Percentiles rank a stretch among this genome's conserved stretches.
These are phyloP conservation scores for Conchocele bisecta DNA, from an alignment of 2,888 invertebrate genomes.

Conservation along the genomic window DNA sequence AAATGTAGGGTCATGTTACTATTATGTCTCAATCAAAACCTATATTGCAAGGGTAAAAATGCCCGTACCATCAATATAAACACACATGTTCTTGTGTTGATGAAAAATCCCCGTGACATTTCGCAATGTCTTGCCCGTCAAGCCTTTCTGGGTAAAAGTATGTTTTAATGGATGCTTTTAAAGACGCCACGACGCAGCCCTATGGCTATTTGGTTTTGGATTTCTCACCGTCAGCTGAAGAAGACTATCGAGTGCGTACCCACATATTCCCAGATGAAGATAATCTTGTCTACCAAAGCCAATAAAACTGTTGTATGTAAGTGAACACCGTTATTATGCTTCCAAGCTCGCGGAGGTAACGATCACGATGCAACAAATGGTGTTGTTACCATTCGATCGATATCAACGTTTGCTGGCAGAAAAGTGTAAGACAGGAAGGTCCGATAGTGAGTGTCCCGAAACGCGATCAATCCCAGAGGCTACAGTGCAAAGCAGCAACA, in stretches of 20 bases:
- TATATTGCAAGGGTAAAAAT: constrained; percentile 16
- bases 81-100: constrained; percentile 18
- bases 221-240: constrained; percentile 14
- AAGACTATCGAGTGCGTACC: constrained; percentile 31
- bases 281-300: background rate
- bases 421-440: no score
- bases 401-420: no score
- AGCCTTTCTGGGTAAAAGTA: constrained; percentile 37
- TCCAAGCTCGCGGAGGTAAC: background rate
- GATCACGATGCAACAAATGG: constrained; percentile 29
- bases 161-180: constrained; percentile 38
- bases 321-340: background rate
- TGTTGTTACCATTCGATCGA: constrained; percentile 15
- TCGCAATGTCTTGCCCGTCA: constrained; percentile 41
- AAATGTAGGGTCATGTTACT: no score
- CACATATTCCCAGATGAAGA: constrained; percentile 5
- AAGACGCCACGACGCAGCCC: background rate
- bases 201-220: constrained; percentile 14
- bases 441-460: no score
- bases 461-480: no score
- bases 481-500: no score
- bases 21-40: constrained; percentile 37
- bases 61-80: constrained; percentile 19
- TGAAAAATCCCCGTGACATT: constrained; percentile 40
- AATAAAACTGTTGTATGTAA: constrained; percentile 18